Evolutionary conservation across 2,113 vertebrate genomes (phyloP).

Genomic region (Melierax canorus): DNA sequence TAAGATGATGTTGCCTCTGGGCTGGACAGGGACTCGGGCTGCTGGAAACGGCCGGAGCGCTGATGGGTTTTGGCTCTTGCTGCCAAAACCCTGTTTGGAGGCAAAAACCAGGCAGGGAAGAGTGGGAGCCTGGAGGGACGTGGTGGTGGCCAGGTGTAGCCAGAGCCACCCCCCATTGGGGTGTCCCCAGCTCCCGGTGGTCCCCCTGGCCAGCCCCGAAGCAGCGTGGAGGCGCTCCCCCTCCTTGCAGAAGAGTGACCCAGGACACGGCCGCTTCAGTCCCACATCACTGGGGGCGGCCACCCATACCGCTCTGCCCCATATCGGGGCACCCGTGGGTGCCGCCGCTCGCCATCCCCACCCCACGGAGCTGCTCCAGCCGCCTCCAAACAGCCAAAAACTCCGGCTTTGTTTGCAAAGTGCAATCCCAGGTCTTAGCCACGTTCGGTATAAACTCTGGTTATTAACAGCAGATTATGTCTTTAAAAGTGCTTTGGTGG

Average conservation of each 20-base stretch:
- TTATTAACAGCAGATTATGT: background rate
- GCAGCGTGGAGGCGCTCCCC: rapidly evolving
- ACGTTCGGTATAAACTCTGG: background rate
- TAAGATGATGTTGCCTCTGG: background rate
- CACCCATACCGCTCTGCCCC: rapidly evolving
- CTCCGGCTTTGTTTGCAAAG: background rate
- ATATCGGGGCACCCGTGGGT: background rate
- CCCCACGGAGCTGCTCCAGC: background rate
- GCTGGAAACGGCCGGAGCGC: background rate
- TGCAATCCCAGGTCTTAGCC: background rate
- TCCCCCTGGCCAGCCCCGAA: background rate
- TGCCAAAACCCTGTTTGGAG: background rate
- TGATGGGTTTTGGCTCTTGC: background rate
- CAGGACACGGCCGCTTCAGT: background rate
- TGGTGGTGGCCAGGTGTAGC: background rate
- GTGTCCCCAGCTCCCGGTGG: background rate
- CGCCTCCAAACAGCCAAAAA: background rate
- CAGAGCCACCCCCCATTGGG: rapidly evolving
- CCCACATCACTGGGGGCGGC: background rate
- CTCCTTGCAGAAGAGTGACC: background rate
- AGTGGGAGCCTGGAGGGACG: background rate
- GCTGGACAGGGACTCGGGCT: background rate
- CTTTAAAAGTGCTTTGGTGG: background rate
- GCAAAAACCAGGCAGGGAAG: background rate
- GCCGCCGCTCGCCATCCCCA: background rate